phyloP scores from a whole-genome alignment of 2,888 invertebrate species.

The Drosophila quasianomalipes region DNA sequence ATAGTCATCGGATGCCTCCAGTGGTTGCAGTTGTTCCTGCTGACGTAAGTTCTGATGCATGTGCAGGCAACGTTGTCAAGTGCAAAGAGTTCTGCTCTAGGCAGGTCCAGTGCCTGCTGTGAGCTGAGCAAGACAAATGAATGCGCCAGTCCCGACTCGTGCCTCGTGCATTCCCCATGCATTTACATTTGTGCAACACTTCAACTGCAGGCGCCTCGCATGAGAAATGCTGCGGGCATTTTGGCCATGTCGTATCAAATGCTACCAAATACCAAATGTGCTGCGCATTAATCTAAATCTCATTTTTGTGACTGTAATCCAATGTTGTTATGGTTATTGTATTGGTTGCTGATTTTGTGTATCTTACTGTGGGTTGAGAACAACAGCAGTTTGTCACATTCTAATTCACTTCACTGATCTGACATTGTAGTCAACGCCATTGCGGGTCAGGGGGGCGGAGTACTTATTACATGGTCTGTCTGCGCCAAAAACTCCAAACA shows the following conservation, averaged over 20 bases:
- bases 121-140: slow-evolving; percentile 77
- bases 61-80: slow-evolving; percentile 44
- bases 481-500: slow-evolving; percentile 62
- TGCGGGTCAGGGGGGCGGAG: slow-evolving; percentile 1
- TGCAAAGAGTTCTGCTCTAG: slow-evolving; percentile 57
- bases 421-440: slow-evolving; percentile 40
- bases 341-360: slow-evolving; percentile 39
- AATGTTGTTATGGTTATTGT: slow-evolving; percentile 11
- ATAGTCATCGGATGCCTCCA: slow-evolving; percentile 11
- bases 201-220: slow-evolving; percentile 60
- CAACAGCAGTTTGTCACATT: slow-evolving; percentile 75
- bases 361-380: slow-evolving; percentile 38
- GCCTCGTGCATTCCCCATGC: slow-evolving; percentile 47
- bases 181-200: slow-evolving; percentile 69
- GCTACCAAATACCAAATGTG: slow-evolving; percentile 21
- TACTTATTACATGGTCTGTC: slow-evolving; percentile 52
- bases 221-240: slow-evolving; percentile 46
- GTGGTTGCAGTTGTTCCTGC: slow-evolving; percentile 9
- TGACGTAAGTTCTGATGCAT: slow-evolving; percentile 38
- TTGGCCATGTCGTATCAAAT: slow-evolving; percentile 49
- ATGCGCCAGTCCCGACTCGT: slow-evolving; percentile 36
- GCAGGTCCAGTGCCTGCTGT: slow-evolving; percentile 48
- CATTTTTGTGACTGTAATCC: slow-evolving; percentile 50
- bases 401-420: slow-evolving; percentile 71
- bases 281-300: slow-evolving; percentile 79